Evolutionary conservation across 2,888 invertebrate species (phyloP), one percentile per base, ranked within the genome.

Genomic region (Eupelmus urozonus): DNA sequence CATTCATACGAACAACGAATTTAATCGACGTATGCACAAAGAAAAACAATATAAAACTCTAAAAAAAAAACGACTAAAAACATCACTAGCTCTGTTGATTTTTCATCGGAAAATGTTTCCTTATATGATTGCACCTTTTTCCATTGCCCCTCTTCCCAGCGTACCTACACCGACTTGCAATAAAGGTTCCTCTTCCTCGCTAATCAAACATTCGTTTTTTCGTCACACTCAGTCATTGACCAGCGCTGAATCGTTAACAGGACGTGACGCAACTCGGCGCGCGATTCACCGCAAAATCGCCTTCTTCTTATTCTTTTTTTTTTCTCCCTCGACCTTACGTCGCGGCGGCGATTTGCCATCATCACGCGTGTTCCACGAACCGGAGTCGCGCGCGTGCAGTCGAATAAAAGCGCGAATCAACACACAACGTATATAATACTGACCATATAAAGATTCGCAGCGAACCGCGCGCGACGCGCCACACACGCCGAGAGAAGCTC

Each of bases 161-260:
- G n/a, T 27, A 45, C 49, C 16, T 57, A 67, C 27, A 53, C 27
- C 25, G 51, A 55, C 51, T 69, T 40, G 67, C 62, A 55, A 62
- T 29, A 59, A 51, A 71, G 59, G 29, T 71, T 66, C 55, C 65
- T 65, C 65, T 71, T 59, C 51, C 59, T 66, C 29, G 29, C 76
- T 59, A 71, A 70, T 73, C 57, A 63, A 69, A 67, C 29, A 67
- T 73, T 67, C 40, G 57, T 71, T 65, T n/a, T n/a, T 78, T 66
- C 49, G 9, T 70, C 60, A 73, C 72, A 45, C 49, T 70, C 67
- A 73, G 67, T 62, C 60, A 73, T 55, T 45, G 55, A 67, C 55
- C 60, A 42, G 53, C 27, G 45, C 25, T 62, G 42, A 72, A 73
- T 78, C 62, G 60, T 73, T 73, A 73, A 78, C 67, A 72, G 65